Evolutionary conservation across 2,113 vertebrate species (phyloP), one percentile per base, ranked within the genome.

Genomic region (Dicrurus megarhynchus): DNA sequence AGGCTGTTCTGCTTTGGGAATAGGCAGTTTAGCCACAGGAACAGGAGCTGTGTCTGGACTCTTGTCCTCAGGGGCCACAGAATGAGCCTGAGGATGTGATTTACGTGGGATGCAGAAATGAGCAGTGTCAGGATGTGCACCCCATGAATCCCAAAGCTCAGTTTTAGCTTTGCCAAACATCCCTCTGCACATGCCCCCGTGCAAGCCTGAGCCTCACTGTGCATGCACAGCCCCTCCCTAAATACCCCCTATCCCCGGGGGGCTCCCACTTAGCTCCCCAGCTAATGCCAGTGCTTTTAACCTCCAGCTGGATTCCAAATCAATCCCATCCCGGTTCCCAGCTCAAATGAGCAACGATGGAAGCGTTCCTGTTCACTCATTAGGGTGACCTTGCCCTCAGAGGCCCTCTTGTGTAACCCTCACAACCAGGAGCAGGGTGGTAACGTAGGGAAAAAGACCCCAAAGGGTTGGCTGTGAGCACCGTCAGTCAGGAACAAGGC

Each of bases 361-460:
- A 77, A 92, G 61, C 0, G 0, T 11, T 32, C 32, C 67, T 6
- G 27, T 61, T 15, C 47, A 1, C 33, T 78, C 55, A 1, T 59
- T 23, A 16, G 41, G 56, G 12, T 89, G 95, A 95, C 96, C 94
- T 97, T 96, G 95, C 42, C 95, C 93, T 97, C 84, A 95, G 61
- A 97, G 13, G 70, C 11, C 95, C 95, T 92, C 57, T 94, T 96
- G 85, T 92, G 55, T 94, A 96, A 95, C 41, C 56, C 76, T 90
- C n/a, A 20, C 39, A 47, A 20, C 14, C 50, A 55, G 63, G 11
- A 69, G 33, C 9, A 57, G 49, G 44, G 21, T 26, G 33, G 42
- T 12, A 46, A 18, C 0, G 0, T 0, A 33, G 9, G 10, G 18
- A 10, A 50, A 55, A 67, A 64, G 28, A 44, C 5, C 15, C 28